Conservation (phyloP, 1,140 invertebrate genomes). For the Cephus cinctus region DNA sequence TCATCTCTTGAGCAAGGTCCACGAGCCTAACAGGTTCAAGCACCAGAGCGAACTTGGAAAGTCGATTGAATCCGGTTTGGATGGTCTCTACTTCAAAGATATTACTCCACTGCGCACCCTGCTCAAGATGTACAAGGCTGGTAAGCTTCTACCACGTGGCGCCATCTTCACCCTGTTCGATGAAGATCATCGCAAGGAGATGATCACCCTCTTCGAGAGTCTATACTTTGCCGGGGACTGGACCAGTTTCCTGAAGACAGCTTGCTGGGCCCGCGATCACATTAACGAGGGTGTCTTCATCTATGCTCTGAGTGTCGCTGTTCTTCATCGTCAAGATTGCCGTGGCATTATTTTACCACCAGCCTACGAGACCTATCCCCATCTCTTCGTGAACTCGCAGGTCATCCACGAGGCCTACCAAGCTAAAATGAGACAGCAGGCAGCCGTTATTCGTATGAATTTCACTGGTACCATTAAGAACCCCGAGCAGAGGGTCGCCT, state of each 20-base stretch:
- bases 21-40: slow-evolving; percentile 56
- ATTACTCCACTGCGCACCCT: slow-evolving; percentile 12
- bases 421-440: slow-evolving; percentile 63
- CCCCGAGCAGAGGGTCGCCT: too few relatives aligned
- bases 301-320: slow-evolving; percentile 61
- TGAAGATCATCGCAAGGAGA: slow-evolving; percentile 58
- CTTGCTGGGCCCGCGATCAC: slow-evolving; percentile 62
- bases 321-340: slow-evolving; percentile 63
- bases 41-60: slow-evolving; percentile 56
- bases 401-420: slow-evolving; percentile 59
- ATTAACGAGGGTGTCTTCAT: slow-evolving; percentile 66
- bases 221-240: slow-evolving; percentile 64
- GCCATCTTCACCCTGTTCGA: slow-evolving; percentile 48
- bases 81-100: slow-evolving; percentile 45
- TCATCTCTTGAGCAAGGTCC: slow-evolving; percentile 59
- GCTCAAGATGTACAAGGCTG: not conserved
- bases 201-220: slow-evolving; percentile 60
- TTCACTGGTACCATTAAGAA: too few relatives aligned
- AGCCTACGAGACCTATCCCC: slow-evolving; percentile 66
- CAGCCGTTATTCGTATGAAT: too few relatives aligned
- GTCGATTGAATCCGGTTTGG: slow-evolving; percentile 52
- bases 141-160: slow-evolving; percentile 27
- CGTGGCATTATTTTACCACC: slow-evolving; percentile 62
- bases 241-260: slow-evolving; percentile 65
- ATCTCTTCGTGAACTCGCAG: slow-evolving; percentile 62